These are phyloP conservation scores for Hirtodrosophila trivittata DNA, from an alignment of 2,888 invertebrate genomes.

Conservation along the genomic window DNA sequence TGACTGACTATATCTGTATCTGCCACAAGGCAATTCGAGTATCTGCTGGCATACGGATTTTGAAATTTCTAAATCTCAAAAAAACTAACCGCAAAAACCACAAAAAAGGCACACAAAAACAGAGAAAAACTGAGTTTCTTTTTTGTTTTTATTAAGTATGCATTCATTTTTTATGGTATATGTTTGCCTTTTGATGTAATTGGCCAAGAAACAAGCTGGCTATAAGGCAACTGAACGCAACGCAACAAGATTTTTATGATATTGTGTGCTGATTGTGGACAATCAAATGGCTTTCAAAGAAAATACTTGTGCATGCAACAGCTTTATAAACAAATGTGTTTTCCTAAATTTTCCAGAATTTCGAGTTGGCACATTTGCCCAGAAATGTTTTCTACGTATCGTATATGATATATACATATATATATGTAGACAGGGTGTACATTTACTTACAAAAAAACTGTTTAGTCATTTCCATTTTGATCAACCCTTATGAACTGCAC, in stretches of 20 bases:
- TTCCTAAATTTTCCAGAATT: neutral
- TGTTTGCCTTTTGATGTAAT: conserved; percentile 44
- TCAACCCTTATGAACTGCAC: no score
- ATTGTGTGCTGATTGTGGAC: conserved; percentile 35
- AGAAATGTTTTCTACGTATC: neutral
- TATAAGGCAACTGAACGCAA: conserved; percentile 26
- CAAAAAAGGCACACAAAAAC: conserved; percentile 19
- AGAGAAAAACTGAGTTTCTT: neutral
- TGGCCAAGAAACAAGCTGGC: conserved; percentile 36
- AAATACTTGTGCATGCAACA: conserved; percentile 10
- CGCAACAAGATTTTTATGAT: conserved; percentile 40
- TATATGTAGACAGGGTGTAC: neutral
- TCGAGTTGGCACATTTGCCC: no score
- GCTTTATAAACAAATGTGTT: conserved; percentile 31
- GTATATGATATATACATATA: neutral
- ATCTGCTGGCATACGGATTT: conserved; percentile 13
- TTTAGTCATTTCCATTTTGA: no score
- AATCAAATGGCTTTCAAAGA: conserved; percentile 21
- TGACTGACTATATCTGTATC: conserved; percentile 9
- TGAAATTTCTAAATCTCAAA: conserved; percentile 15
- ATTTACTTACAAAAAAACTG: no score
- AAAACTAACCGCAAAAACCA: conserved; percentile 46
- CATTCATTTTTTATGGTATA: conserved; percentile 9
- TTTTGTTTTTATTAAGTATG: conserved; percentile 24
- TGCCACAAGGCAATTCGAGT: neutral